A percentile compares a stretch with the other conserved stretches of the same genome.
Evolutionary conservation across 1,140 invertebrate genomes (phyloP).

Genomic region (Heliconius hewitsoni): DNA sequence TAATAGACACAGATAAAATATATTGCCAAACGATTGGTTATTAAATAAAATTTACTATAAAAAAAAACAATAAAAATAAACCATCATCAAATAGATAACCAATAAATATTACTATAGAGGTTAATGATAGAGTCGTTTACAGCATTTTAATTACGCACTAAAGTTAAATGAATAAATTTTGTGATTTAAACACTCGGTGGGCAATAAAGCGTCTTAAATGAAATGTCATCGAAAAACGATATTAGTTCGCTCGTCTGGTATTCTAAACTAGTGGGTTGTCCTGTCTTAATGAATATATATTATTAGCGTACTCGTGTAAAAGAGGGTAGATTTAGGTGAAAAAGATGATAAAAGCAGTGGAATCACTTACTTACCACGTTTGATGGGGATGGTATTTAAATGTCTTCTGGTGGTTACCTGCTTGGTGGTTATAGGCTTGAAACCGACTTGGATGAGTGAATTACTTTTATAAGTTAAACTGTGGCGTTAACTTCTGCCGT

Average conservation of each 20-base stretch:
- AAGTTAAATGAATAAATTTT: neutral
- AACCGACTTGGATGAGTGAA: no score
- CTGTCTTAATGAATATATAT: neutral
- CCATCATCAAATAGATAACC: neutral
- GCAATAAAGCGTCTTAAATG: slow-evolving; percentile 3
- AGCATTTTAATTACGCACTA: neutral
- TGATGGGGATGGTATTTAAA: no score
- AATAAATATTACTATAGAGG: neutral
- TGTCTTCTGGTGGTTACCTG: no score
- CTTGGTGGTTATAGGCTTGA: no score
- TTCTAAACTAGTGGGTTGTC: neutral
- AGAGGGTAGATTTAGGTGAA: no score
- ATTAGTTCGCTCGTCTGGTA: neutral
- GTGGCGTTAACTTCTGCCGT: no score
- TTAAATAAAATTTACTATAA: no score
- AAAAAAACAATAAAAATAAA: neutral
- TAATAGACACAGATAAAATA: neutral
- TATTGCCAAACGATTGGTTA: neutral
- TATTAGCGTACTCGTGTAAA: no score
- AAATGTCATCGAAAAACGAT: slow-evolving; percentile 4
- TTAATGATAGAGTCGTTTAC: slow-evolving; percentile 1
- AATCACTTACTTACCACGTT: no score
- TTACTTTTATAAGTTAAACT: no score
- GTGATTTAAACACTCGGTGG: neutral
- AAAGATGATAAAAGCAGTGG: no score